Base-by-base conservation (phyloP, 1,140 invertebrate species). In the Dysdera silvatica region DNA sequence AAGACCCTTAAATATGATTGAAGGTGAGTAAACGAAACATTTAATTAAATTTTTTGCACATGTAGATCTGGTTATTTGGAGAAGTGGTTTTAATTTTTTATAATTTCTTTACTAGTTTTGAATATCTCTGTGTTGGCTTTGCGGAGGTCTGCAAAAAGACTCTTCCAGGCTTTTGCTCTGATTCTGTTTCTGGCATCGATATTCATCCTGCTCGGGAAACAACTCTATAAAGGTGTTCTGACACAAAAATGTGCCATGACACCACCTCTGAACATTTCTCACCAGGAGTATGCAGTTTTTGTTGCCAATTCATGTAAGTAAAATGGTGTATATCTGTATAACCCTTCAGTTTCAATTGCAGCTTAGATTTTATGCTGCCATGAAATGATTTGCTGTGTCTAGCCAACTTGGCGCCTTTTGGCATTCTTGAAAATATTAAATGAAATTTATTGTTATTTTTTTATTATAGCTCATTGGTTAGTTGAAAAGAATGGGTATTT, bases 151-250 rank as follows among this genome's bases (percentile, higher is more conserved):
- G 14, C 41, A 12, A 47, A 41, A 45, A 55, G 29, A 7, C 43
- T 62, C 0, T 48, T 55, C 40, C 61, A 62, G 29, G 61, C 61
- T 14, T 56, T 62, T 56, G 31, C 56, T 47, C 32, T 62, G 16
- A 62, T 62, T 48, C 31, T 62, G 18, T 62, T 62, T 49, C 56
- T 62, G 35, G 61, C 52, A 26, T 62, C 61, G 18, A 55, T 53
- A 2, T 62, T 62, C 28, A 62, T 62, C 41, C 40, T 62, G 18
- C 35, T 62, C 20, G 61, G 61, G 28, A 62, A 62, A 41, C 61
- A 62, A 31, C 24, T 62, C n/a, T 62, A 62, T 10, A 62, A 62
- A 31, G 61, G 61, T 33, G 52, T 62, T 16, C 26, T 62, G 14
- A 62, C 52, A 37, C 61, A 62, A 49, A 62, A 62, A 29, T 62